Evolutionary conservation across 2,113 vertebrate species (phyloP), one percentile per base, ranked within the genome.

Genomic region (Pachycephala philippinensis): DNA sequence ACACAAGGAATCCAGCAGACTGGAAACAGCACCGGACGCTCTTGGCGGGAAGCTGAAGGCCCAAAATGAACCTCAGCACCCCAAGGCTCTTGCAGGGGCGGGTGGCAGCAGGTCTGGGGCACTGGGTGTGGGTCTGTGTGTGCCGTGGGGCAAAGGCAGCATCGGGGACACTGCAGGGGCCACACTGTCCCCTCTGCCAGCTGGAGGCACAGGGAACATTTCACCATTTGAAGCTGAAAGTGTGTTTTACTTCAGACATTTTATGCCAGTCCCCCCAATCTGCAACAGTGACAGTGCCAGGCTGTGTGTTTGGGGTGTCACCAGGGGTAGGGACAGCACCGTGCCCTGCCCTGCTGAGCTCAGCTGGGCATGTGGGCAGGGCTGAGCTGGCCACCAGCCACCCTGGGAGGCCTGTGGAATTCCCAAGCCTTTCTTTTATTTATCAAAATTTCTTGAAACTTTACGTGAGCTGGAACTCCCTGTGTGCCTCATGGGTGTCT

Each of bases 11-110:
- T 27, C 7, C 64, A 52, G 56, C 47, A 21, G 75, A 12, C 17
- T 47, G 56, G 49, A 40, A 75, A 26, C 50, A 23, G 63, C 0
- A 0, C 2, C 0, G 30, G 72, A 44, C 1, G 5, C 42, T 53
- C 77, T 27, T 5, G 4, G 57, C 1, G 6, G 9, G 39, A 13
- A 50, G 27, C 78, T 37, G 14, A 17, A 31, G 15, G 35, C 39
- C 13, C 47, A 13, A 7, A 49, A 30, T 2, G 24, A 37, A 15
- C 5, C 44, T 14, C 44, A 31, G 83, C 74, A 26, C 2, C 27
- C 30, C 19, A 1, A 2, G 23, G 68, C 28, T 60, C 13, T 3
- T 9, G 40, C 59, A 21, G 63, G 69, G 56, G 17, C 4, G 17
- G 72, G 37, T 7, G 40, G 59, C 70, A 76, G 81, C 3, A 0